Evolutionary conservation across 2,113 vertebrate genomes (phyloP).

Genomic region (Phyllopteryx taeniolatus): DNA sequence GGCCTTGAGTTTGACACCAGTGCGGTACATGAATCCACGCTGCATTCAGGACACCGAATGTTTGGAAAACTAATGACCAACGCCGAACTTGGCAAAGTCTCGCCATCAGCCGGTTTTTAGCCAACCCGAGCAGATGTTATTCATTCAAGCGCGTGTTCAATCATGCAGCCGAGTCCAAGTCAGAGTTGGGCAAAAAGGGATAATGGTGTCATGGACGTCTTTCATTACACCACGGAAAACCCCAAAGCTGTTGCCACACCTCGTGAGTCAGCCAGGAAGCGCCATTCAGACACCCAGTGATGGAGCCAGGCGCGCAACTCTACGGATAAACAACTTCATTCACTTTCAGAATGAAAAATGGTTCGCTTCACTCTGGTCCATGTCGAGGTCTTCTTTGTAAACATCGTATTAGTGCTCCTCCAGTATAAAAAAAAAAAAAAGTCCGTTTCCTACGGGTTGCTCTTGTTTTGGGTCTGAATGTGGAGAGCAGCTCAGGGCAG

Average conservation of each 20-base stretch:
- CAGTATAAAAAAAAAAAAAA: too few relatives aligned
- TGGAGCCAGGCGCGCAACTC: not conserved
- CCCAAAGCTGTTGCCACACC: conserved; percentile 44
- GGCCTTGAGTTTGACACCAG: too few relatives aligned
- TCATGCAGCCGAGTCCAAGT: conserved; percentile 26
- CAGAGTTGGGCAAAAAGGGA: too few relatives aligned
- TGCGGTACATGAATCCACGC: conserved; percentile 15
- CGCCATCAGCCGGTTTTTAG: conserved; percentile 40
- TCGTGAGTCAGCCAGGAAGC: conserved; percentile 52
- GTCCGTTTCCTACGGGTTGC: too few relatives aligned
- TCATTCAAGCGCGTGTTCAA: conserved; percentile 24
- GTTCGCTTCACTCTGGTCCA: too few relatives aligned
- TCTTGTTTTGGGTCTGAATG: too few relatives aligned
- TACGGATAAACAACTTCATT: conserved; percentile 20
- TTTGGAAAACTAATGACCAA: too few relatives aligned
- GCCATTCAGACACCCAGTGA: conserved; percentile 22
- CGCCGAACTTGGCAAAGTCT: conserved; percentile 16
- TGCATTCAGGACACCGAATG: conserved; percentile 28
- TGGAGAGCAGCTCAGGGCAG: too few relatives aligned
- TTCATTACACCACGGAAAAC: conserved; percentile 61
- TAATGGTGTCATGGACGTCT: conserved; percentile 51
- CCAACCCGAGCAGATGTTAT: conserved; percentile 28
- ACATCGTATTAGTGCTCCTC: too few relatives aligned
- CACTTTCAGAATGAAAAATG: too few relatives aligned
- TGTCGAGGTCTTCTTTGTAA: too few relatives aligned